These are phyloP conservation scores for Danio tinwini DNA, from an alignment of 2,797 vertebrate species.

Conservation along the genomic window DNA sequence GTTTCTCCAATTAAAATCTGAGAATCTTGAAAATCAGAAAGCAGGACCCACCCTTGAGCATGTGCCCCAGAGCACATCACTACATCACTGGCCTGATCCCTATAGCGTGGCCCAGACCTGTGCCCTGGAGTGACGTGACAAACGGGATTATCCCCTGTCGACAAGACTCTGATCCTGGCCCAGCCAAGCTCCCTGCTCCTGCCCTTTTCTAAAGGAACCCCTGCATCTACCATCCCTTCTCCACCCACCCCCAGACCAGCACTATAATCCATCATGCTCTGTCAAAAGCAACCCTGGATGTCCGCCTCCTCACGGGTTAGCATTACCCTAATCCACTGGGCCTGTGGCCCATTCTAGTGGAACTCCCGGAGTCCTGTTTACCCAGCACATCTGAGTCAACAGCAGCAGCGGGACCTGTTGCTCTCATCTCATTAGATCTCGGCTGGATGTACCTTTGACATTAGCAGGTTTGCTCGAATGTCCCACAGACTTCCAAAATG, in stretches of 20 bases:
- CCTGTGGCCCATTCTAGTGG: slow-evolving; percentile 74
- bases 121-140: slow-evolving; percentile 77
- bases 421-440: slow-evolving; percentile 50
- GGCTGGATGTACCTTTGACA: slow-evolving; percentile 52
- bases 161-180: slow-evolving; percentile 80
- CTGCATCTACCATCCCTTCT: slow-evolving; percentile 58
- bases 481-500: slow-evolving; percentile 31
- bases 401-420: slow-evolving; percentile 60
- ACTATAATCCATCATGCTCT: slow-evolving; percentile 83
- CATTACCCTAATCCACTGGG: slow-evolving; percentile 87
- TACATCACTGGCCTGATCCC: slow-evolving; percentile 46
- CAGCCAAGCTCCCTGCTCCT: slow-evolving; percentile 55
- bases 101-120: slow-evolving; percentile 61
- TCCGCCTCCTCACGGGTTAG: slow-evolving; percentile 68
- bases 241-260: slow-evolving; percentile 63
- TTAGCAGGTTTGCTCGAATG: slow-evolving; percentile 47
- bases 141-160: slow-evolving; percentile 84
- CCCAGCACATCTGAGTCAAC: slow-evolving; percentile 86
- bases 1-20: background rate
- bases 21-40: slow-evolving; percentile 21
- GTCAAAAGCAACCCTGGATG: slow-evolving; percentile 77
- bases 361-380: slow-evolving; percentile 79
- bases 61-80: slow-evolving; percentile 38
- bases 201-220: slow-evolving; percentile 60
- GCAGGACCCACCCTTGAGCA: background rate